Evolutionary conservation across 1,140 invertebrate species (phyloP), one percentile per base, ranked within the genome.

Genomic region (Oedothorax gibbosus): DNA sequence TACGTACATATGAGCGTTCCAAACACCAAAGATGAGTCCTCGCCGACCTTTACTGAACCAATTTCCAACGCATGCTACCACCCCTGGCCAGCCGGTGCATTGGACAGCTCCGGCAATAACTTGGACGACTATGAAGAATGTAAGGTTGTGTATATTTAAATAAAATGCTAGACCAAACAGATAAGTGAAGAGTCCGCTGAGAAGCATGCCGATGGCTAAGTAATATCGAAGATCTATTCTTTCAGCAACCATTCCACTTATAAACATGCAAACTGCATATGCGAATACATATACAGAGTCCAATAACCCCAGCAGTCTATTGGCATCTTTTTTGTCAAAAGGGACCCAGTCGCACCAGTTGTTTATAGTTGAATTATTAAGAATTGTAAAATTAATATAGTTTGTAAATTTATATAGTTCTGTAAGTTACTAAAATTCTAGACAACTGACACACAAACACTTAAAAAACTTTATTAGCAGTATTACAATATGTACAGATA

Each of bases 1-100:
- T 12, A 99, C 92, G 0, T 96, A 98, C 0, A 97, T 98, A 88
- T 99, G 97, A 1, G 97, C 97, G 91, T 99, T 99, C 93, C 93
- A 99, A 14, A 99, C 92, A 14, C 98, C 98, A 91, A 99, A 98
- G 86, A 99, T 97, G 9, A 99, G 90, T 21, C 98, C 97, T 89
- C 90, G 88, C 78, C 91, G 89, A 94, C 93, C 93, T 90, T 96
- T 97, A 0, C 97, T 97, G 91, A 97, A 98, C 98, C 98, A 99
- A 89, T 98, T 97, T 12, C 95, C 96, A 21, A 99, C 93, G 11
- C 96, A 94, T 12, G 97, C 94, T 0, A 99, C 97, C 0, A 98
- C 97, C 69, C 96, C 96, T 0, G 97, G 95, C 95, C 95, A 97
- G 2, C 96, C 97, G 18, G 96, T 95, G 0, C 96, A 96, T 92